Evolutionary conservation across 2,888 invertebrate species (phyloP).

Genomic region (Drosophila picticornis): DNA sequence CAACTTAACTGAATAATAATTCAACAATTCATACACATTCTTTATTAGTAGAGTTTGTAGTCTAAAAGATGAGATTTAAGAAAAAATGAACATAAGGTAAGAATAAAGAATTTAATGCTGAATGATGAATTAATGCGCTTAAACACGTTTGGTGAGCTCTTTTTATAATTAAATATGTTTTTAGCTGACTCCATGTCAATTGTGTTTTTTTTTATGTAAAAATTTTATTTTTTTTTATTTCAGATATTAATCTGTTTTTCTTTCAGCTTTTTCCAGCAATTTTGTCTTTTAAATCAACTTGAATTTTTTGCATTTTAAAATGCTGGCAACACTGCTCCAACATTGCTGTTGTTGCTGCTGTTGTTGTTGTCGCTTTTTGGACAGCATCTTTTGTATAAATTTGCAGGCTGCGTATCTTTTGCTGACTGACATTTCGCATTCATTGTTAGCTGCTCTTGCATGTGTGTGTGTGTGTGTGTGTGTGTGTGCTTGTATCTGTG

Average conservation of each 20-base stretch:
- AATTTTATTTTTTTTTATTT: neutral
- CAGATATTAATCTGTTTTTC: neutral
- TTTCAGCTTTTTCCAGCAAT: too few species aligned
- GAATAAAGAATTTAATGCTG: neutral
- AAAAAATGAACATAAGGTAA: neutral
- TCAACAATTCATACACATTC: neutral
- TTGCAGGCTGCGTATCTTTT: slow-evolving; percentile 65
- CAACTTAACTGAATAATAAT: neutral
- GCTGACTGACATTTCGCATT: slow-evolving; percentile 72
- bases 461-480: slow-evolving; percentile 23
- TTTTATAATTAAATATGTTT: neutral
- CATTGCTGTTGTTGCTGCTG: slow-evolving; percentile 25
- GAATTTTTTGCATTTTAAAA: neutral
- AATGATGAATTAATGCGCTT: too few species aligned
- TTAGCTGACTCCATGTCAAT: neutral
- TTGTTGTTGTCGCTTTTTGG: slow-evolving; percentile 48
- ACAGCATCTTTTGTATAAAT: slow-evolving; percentile 70
- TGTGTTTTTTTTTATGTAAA: neutral
- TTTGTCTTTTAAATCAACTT: neutral
- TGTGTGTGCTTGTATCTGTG: slow-evolving; percentile 16
- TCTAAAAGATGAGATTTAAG: neutral
- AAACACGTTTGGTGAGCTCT: neutral
- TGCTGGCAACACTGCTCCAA: neutral
- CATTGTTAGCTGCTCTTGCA: slow-evolving; percentile 48
- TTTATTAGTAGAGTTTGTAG: neutral